These are phyloP conservation scores for Alcis repandata DNA, from an alignment of 2,888 invertebrate species.

Conservation along the genomic window DNA sequence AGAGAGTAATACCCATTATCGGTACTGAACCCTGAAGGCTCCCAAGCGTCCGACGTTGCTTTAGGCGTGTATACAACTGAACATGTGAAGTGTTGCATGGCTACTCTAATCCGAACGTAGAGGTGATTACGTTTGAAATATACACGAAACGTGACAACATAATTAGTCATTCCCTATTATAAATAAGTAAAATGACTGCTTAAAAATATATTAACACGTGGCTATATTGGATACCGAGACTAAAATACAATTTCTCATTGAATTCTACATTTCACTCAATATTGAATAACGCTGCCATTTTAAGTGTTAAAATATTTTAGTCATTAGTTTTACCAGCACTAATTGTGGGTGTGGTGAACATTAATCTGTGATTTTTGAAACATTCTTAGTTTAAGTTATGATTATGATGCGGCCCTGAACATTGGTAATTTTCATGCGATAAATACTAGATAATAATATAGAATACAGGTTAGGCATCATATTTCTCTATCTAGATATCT, in stretches of 20 bases:
- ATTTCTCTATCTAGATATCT: no score
- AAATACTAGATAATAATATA: no score
- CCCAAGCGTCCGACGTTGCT: neutral
- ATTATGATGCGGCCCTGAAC: slow-evolving; percentile 31
- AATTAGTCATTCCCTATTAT: slow-evolving; percentile 13
- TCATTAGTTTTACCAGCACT: slow-evolving; percentile 8
- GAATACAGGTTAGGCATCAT: no score
- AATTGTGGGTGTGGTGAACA: slow-evolving; percentile 38
- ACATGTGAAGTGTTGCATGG: no score
- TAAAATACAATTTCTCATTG: neutral
- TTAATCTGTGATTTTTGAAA: slow-evolving; percentile 59
- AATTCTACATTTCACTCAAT: neutral
- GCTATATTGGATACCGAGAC: neutral
- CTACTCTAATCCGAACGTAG: neutral
- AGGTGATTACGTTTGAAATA: neutral
- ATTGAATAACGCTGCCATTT: slow-evolving; percentile 1
- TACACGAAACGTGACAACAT: neutral
- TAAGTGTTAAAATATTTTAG: slow-evolving; percentile 17
- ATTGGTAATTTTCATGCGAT: slow-evolving; percentile 35
- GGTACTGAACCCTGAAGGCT: neutral
- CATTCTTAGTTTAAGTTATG: slow-evolving; percentile 51
- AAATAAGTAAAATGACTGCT: slow-evolving; percentile 14
- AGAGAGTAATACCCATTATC: no score
- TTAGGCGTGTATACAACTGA: no score
- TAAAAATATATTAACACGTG: slow-evolving; percentile 14